Evolutionary conservation across 1,140 invertebrate genomes (phyloP), one percentile per base, ranked within the genome.

Genomic region (Aricia agestis): DNA sequence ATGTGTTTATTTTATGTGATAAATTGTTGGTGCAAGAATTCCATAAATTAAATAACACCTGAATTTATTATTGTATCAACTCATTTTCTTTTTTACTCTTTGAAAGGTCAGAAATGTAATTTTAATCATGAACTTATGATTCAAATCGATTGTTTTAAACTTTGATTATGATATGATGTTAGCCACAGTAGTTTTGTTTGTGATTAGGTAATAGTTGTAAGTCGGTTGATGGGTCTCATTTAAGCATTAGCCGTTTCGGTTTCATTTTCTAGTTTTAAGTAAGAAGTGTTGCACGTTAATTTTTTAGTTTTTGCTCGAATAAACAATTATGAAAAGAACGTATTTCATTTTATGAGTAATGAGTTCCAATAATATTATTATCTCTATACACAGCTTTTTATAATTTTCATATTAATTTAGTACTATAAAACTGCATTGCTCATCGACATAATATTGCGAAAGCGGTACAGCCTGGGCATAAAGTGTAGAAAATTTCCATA

Each of bases 51-150:
- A 72, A 63, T 67, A 61, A 69, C 36, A 67, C 1, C 32, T 84
- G 81, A 81, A 78, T 78, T 67, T 71, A 72, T 74, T 86, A 86
- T 84, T 89, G 82, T 86, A 86, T 82, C 85, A 82, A 82, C 78
- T 72, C 72, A 65, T 79, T 79, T 80, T 83, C 79, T 79, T 73
- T 74, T 74, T 74, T 72, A 68, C 18, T 78, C 69, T 77, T 66
- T 71, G 3, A 63, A 63, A 63, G 18, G 59, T 63, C 17, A 11
- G 18, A 63, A 63, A 63, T 63, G 75, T 84, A 79, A 82, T 90
- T 77, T 89, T 87, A 90, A 90, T 89, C 86, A 87, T 89, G 88
- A 89, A 89, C 85, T 87, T 80, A 74, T 86, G 84, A 88, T 89
- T 86, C 77, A 77, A 77, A 79, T 85, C 66, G 76, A 82, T 83